A percentile compares a stretch with the other conserved stretches of the same genome.
Evolutionary conservation across 2,888 invertebrate genomes (phyloP).

Genomic region (Harpalus rufipes): DNA sequence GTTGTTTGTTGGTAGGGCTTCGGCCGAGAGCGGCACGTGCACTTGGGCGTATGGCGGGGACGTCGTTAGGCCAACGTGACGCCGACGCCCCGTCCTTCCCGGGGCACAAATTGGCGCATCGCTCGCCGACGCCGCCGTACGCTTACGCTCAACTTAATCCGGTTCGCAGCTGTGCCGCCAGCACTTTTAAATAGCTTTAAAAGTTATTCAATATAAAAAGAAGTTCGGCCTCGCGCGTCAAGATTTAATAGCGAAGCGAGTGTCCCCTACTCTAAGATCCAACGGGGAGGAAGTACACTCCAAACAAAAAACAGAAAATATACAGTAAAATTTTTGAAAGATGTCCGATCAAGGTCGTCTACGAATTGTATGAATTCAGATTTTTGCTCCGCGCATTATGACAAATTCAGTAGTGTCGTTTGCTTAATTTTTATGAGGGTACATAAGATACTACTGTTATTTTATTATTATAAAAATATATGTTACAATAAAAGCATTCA

Average conservation of each 20-base stretch:
- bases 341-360: too few relatives aligned
- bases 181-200: conserved; percentile 77
- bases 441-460: too few relatives aligned
- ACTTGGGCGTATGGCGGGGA: conserved; percentile 15
- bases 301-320: neutral
- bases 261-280: conserved; percentile 6
- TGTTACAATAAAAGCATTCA: too few relatives aligned
- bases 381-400: too few relatives aligned
- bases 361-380: too few relatives aligned
- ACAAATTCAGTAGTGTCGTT: too few relatives aligned
- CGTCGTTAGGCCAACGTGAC: conserved; percentile 65
- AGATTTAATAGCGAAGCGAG: conserved; percentile 78
- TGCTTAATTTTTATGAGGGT: too few relatives aligned
- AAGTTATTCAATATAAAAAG: conserved; percentile 79
- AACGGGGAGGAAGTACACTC: conserved; percentile 22
- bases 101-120: conserved; percentile 71
- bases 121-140: conserved; percentile 73
- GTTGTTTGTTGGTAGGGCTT: conserved; percentile 16
- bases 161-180: conserved; percentile 74
- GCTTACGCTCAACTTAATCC: conserved; percentile 75
- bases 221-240: conserved; percentile 73
- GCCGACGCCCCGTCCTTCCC: conserved; percentile 46
- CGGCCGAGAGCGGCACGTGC: conserved; percentile 4
- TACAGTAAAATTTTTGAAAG: too few relatives aligned
- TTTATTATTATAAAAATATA: too few relatives aligned